A percentile compares a stretch with the other conserved stretches of the same genome.
These are phyloP conservation scores for Phodopus roborovskii DNA, from an alignment of 2,113 vertebrate genomes.

Conservation along the genomic window DNA sequence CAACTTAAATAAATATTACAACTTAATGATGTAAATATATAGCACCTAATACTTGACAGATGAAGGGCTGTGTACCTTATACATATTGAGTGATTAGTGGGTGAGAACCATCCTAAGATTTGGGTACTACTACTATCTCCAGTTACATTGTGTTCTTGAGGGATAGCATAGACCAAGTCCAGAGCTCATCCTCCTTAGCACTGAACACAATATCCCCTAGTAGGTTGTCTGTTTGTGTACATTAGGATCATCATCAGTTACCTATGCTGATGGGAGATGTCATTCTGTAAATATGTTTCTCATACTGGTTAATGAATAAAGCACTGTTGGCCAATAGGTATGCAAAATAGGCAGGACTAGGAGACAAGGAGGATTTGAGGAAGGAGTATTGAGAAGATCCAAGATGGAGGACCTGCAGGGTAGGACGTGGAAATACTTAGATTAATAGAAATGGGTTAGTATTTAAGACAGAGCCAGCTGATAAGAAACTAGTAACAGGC, in stretches of 20 bases:
- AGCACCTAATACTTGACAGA: not conserved
- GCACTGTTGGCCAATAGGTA: no score
- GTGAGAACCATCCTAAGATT: not conserved
- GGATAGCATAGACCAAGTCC: not conserved
- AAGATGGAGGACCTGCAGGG: no score
- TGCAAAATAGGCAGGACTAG: no score
- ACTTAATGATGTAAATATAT: constrained; percentile 6
- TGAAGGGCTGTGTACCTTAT: not conserved
- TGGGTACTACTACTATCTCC: not conserved
- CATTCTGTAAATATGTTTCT: no score
- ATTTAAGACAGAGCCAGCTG: no score
- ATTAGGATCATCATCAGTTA: not conserved
- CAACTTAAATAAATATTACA: constrained; percentile 13
- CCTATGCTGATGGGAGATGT: no score
- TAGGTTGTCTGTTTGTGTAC: not conserved
- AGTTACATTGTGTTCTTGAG: not conserved
- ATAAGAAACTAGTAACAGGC: no score
- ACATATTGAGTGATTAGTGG: not conserved
- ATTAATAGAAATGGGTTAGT: no score
- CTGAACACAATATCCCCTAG: not conserved
- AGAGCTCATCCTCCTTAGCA: not conserved
- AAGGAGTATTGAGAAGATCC: no score
- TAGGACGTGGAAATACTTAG: no score
- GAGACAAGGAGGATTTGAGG: no score
- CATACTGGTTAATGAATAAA: no score